A percentile compares a stretch with the other conserved stretches of the same genome.
These are phyloP conservation scores for Drosophila eugracilis DNA, from an alignment of 1,140 invertebrate species.

Conservation along the genomic window DNA sequence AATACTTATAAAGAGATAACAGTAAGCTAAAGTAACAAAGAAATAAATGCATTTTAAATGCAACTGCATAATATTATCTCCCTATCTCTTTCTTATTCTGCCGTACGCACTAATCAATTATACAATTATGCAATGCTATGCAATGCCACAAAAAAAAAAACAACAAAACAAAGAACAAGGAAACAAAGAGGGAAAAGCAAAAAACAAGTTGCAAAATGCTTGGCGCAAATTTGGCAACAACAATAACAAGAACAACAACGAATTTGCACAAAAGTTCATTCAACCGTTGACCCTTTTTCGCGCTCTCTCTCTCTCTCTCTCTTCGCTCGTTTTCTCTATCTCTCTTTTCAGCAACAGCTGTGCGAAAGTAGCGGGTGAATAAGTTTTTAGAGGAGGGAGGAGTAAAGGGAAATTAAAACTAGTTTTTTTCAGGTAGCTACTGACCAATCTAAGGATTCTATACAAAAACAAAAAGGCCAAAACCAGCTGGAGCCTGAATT, in stretches of 20 bases:
- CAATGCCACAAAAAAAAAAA: constrained; percentile 19
- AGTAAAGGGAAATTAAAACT: constrained; percentile 40
- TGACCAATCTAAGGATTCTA: constrained; percentile 32
- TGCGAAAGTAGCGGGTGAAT: constrained; percentile 34
- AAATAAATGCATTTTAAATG: constrained; percentile 4
- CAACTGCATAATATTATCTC: constrained; percentile 4
- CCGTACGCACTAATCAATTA: constrained; percentile 13
- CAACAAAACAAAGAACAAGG: constrained; percentile 27
- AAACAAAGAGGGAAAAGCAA: constrained; percentile 49
- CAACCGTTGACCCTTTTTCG: constrained; percentile 80
- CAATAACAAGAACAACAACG: constrained; percentile 21
- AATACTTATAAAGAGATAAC: neutral
- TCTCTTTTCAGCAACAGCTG: constrained; percentile 60
- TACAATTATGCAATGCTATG: constrained; percentile 40
- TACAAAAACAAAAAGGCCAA: neutral
- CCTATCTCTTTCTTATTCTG: neutral
- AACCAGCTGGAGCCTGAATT: constrained; percentile 27
- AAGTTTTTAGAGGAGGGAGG: neutral
- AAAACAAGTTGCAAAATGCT: constrained; percentile 56
- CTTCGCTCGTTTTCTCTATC: constrained; percentile 3
- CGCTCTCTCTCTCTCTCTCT: constrained; percentile 29
- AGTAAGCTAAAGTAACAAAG: neutral
- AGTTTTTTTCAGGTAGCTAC: constrained; percentile 34
- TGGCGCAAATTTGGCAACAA: constrained; percentile 57
- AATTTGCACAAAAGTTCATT: constrained; percentile 78